Base-by-base conservation (phyloP, 2,888 invertebrate genomes). In the Anthrax anthrax region DNA sequence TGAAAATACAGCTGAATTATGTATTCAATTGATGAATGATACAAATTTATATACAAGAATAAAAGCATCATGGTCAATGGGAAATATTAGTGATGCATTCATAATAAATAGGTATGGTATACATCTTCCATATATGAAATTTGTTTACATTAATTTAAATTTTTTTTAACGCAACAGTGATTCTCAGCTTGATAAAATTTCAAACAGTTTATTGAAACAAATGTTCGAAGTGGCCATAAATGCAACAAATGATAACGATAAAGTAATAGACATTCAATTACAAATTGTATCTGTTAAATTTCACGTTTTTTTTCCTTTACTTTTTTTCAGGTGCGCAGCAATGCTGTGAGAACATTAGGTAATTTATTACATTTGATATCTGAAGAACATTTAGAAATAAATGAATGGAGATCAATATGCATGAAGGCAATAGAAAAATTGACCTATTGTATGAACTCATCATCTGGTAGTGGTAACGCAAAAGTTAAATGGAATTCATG, bases 401-500 rank as follows among this genome's bases (percentile, higher is more conserved):
- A 72, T 45, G 55, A 65, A 17, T 70, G 78, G 54, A 72, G 71
- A 52, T 66, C 71, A 36, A 65, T 77, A 44, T 71, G 76, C 47
- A 74, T 76, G 54, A 62, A 64, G 1, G 80, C 81, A 4, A 75
- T 87, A 51, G 68, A 71, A 53, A 77, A 77, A 55, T 71, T 92
- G 39, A 70, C 84, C 44, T 77, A 79, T 54, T 82, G 80, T 62
- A 78, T 84, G 17, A 75, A 74, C 10, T 73, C 75, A 36, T n/a
- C n/a, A n/a, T n/a, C n/a, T n/a, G n/a, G n/a, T n/a, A 82, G 81
- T 27, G 75, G 76, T 43, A 81, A 81, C 62, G 85, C 89, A 77
- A 91, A 91, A 71, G 87, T 89, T 36, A 76, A 88, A 44, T 92
- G 92, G 92, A 92, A 92, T 66, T 82, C 90, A 2, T 92, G 91